Base-by-base conservation (phyloP, 2,797 vertebrate genomes). In the Hylomyscus alleni region DNA sequence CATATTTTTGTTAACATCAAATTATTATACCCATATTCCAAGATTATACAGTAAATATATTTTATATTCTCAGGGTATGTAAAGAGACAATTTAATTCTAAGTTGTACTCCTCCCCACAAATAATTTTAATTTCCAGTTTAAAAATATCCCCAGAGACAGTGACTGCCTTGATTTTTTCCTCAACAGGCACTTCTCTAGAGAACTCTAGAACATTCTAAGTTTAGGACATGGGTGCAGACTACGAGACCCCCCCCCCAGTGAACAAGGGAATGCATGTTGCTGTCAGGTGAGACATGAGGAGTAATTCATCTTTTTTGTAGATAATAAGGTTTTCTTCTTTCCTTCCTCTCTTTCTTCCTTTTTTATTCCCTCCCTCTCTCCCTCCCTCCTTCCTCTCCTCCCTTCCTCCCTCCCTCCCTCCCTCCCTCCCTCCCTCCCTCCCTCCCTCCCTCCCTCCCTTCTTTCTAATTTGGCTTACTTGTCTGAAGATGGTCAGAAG, bases 81-180 rank as follows among this genome's bases (percentile, higher is more conserved):
- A 84, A 84, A 65, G 5, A 65, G 10, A 20, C 37, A 84, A 17
- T 47, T 65, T 65, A 65, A 84, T 65, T 84, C 40, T 84, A 65
- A 34, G 3, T 84, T 84, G 29, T 65, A 84, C 24, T 83, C 20
- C 2, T 29, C 6, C 26, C 60, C 65, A 0, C 26, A 84, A 65
- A 84, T 47, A 84, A 65, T 83, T 83, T 62, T 83, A 83, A 44
- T 62, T 83, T 83, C 37, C 26, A 83, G 44, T 65, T 65, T 84
- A 84, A 65, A 84, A 47, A 84, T 34, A 47, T 17, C 34, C 10
- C 29, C 17, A 47, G 82, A 84, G 82, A 40, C n/a, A 60, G 37
- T 58, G n/a, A 40, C 40, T 84, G 40, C 17, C 17, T 34, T 34
- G 58, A 15, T 84, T 84, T 47, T 56, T 83, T 8, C 17, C 40